These are phyloP conservation scores for Marcusenius ussheri DNA, from an alignment of 2,113 vertebrate genomes.

Conservation along the genomic window DNA sequence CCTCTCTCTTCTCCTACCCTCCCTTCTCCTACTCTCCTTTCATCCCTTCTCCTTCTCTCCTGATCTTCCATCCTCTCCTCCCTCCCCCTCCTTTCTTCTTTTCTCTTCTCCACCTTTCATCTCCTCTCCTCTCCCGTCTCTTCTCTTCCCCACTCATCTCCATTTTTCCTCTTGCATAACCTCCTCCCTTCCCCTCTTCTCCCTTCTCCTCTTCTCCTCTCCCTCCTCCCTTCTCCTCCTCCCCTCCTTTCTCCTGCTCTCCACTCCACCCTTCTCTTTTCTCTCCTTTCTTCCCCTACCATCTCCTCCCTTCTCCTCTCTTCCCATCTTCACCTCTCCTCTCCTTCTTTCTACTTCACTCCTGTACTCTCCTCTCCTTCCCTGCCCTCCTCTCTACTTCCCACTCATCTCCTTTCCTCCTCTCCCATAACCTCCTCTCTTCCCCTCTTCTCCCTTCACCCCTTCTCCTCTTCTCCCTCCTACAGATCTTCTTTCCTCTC, in stretches of 20 bases:
- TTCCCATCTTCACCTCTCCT: not conserved
- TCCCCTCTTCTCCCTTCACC: not conserved
- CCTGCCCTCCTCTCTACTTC: not conserved
- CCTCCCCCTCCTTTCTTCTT: not conserved
- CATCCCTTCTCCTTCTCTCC: not conserved
- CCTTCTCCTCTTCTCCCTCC: not conserved
- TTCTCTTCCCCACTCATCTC: not conserved
- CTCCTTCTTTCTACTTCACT: not conserved
- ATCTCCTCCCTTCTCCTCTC: too few relatives aligned
- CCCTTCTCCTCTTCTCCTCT: too few relatives aligned
- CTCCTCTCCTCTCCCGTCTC: not conserved
- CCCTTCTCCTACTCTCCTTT: not conserved
- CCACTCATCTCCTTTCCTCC: not conserved
- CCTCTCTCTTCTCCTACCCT: not conserved
- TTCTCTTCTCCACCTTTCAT: too few relatives aligned
- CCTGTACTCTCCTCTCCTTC: not conserved
- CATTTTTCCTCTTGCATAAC: not conserved
- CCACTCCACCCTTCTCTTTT: too few relatives aligned
- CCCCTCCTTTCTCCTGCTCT: too few relatives aligned
- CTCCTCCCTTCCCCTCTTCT: not conserved
- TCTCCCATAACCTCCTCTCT: not conserved
- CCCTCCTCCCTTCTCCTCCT: too few relatives aligned
- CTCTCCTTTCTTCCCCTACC: too few relatives aligned
- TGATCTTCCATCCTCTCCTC: not conserved
- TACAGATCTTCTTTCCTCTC: not conserved